phyloP scores from a whole-genome alignment of 2,113 vertebrate genomes.

The Miniopterus natalensis region DNA sequence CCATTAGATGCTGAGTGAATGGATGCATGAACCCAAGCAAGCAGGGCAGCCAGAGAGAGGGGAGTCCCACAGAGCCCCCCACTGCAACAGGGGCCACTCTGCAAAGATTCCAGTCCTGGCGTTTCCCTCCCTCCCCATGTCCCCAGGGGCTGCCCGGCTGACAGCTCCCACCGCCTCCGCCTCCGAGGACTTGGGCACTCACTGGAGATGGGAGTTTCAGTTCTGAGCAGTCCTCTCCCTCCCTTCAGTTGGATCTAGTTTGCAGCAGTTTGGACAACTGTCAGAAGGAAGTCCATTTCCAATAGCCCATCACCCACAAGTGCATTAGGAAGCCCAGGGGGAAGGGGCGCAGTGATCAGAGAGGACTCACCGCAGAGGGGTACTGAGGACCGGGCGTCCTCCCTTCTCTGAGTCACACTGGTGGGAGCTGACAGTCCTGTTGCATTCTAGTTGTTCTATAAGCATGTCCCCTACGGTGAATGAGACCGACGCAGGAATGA shows the following conservation, averaged over 20 bases:
- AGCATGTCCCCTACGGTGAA: neutral
- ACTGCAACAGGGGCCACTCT: fast-evolving
- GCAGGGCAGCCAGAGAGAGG: neutral
- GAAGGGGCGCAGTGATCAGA: neutral
- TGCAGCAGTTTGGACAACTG: neutral
- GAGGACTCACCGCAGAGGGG: neutral
- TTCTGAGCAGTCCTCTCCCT: neutral
- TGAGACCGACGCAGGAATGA: slow-evolving; percentile 35
- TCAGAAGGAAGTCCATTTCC: neutral
- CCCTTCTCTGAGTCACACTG: slow-evolving; percentile 30
- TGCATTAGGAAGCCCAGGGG: neutral
- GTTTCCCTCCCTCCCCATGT: neutral
- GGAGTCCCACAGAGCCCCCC: fast-evolving
- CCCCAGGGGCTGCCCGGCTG: neutral
- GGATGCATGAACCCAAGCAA: neutral
- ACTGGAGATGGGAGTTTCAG: neutral
- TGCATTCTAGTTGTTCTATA: slow-evolving; percentile 18
- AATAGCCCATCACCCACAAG: neutral
- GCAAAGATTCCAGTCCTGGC: too few relatives aligned
- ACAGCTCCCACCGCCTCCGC: too few relatives aligned
- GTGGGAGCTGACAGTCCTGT: neutral
- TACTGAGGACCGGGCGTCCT: too few relatives aligned
- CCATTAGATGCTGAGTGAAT: neutral
- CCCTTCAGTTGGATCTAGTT: neutral
- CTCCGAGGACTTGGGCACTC: neutral